Evolutionary conservation across 2,797 vertebrate species (phyloP), one percentile per base, ranked within the genome.

Genomic region (Brachyalestes nurse): DNA sequence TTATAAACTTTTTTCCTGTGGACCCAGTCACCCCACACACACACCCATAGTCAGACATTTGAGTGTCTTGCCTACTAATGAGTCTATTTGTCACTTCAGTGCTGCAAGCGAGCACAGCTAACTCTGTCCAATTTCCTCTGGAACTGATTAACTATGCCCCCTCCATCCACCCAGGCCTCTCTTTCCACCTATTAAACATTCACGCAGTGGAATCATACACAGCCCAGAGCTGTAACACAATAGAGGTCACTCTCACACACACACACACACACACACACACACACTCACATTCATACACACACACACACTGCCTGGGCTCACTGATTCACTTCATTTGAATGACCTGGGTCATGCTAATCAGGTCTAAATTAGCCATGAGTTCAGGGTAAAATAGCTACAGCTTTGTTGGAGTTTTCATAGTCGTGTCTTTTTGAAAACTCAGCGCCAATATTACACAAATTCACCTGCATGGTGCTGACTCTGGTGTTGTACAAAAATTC

Each of bases 1-100:
- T 79, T 74, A 73, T 76, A 73, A 91, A 91, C 84, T 90, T 88
- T 88, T 84, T 45, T 82, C 72, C 80, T 53, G 77, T 75, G 8
- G 83, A 79, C 80, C 81, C 78, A 78, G 78, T 86, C 57, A 65
- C 65, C 5, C 71, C 4, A 34, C 34, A 34, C 58, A 62, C 1
- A 65, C 73, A 62, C 45, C 17, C 8, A 38, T 38, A 70, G 23
- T 65, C 51, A 80, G 73, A 60, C 13, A 72, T 82, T 57, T 60
- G 65, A 81, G 72, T 51, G 67, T 78, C 80, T 66, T 51, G 72
- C 71, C 60, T 51, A 62, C 72, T 71, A 83, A 85, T 80, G 65
- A 79, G 77, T 77, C 64, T 49, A 73, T 83, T 64, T 73, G 77
- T 84, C 78, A 45, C 57, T 19, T 21, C 57, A 77, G 62, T 60